phyloP scores from a whole-genome alignment of 2,797 vertebrate genomes.

The Sebastes aleutianus region DNA sequence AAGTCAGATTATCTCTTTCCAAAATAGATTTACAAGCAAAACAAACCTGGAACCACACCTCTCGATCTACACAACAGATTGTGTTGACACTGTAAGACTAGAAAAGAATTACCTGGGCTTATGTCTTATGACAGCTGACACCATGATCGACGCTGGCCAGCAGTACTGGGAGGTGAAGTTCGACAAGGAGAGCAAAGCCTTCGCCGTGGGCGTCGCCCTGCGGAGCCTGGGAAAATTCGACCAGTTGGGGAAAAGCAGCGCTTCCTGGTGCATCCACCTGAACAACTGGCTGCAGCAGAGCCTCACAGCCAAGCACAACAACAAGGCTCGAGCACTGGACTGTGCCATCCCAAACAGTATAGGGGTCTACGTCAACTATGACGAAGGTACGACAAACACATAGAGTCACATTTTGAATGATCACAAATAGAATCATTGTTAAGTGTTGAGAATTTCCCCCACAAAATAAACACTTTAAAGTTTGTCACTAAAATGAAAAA shows the following conservation, averaged over 20 bases:
- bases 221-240: constrained; percentile 92
- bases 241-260: constrained; percentile 91
- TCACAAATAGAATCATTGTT: background rate
- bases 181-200: constrained; percentile 94
- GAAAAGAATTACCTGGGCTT: background rate
- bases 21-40: background rate
- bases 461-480: background rate
- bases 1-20: background rate
- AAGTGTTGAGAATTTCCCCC: background rate
- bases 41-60: background rate
- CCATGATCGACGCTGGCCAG: constrained; percentile 89
- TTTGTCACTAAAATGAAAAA: background rate
- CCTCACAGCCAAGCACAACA: constrained; percentile 96
- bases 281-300: constrained; percentile 99
- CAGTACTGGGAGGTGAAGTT: constrained; percentile 96
- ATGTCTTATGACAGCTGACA: constrained; percentile 83
- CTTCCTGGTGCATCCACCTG: constrained; percentile 95
- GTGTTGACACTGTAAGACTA: background rate
- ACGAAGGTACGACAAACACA: constrained; percentile 83
- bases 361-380: constrained; percentile 92
- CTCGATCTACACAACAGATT: background rate
- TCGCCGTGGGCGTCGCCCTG: constrained; percentile 89
- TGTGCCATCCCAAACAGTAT: constrained; percentile 89
- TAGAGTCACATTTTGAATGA: background rate
- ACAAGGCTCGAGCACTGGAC: constrained; percentile 93